These are phyloP conservation scores for Neogobius melanostomus DNA, from an alignment of 2,113 vertebrate genomes.

Conservation along the genomic window DNA sequence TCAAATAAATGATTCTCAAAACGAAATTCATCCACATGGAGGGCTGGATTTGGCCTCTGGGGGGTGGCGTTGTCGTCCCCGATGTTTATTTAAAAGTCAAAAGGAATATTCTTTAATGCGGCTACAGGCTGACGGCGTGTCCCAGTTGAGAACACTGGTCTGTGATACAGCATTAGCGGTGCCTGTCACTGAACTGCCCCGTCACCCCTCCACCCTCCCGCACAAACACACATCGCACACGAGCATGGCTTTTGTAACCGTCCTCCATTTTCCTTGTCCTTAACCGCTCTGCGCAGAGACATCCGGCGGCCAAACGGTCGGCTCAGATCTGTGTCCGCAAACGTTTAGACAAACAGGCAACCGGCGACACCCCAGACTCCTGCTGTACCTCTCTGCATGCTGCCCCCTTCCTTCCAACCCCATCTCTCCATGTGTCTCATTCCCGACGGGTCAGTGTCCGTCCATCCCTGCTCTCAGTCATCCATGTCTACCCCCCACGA, in stretches of 20 bases:
- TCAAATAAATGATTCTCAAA: no score
- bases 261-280: slow-evolving; percentile 5
- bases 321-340: slow-evolving; percentile 80
- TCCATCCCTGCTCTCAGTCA: slow-evolving; percentile 23
- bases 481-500: slow-evolving; percentile 4
- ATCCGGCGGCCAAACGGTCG: slow-evolving; percentile 54
- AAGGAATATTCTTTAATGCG: no score
- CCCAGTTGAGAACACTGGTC: no score
- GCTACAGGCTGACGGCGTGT: no score
- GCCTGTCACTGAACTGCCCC: no score
- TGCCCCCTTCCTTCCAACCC: slow-evolving; percentile 27
- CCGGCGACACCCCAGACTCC: slow-evolving; percentile 70
- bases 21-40: no score
- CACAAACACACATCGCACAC: neutral
- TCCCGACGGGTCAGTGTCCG: neutral
- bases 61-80: no score
- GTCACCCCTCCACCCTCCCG: neutral
- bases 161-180: neutral
- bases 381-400: slow-evolving; percentile 43
- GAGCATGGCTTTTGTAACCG: neutral
- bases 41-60: no score
- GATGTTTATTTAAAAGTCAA: no score
- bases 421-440: slow-evolving; percentile 14
- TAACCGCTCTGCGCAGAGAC: slow-evolving; percentile 49
- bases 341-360: slow-evolving; percentile 99